Percentiles rank a stretch among this genome's conserved stretches.
Conservation (phyloP, 2,888 invertebrate species). For the Drosophila atripex region DNA sequence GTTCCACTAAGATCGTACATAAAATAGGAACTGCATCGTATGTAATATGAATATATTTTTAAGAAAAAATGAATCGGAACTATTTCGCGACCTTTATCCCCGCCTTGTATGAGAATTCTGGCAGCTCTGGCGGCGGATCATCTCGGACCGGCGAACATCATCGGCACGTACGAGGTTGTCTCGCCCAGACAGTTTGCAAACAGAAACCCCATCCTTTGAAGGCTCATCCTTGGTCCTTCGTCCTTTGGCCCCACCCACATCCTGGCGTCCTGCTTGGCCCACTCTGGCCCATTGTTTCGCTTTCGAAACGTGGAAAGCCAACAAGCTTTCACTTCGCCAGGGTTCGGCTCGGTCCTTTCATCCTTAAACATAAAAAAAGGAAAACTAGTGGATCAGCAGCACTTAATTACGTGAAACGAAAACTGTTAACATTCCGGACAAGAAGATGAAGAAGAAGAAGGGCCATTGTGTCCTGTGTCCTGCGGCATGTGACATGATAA, state of each 20-base stretch:
- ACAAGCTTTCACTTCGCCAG: slow-evolving; percentile 59
- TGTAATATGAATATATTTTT: too few species aligned
- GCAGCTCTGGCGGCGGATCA: slow-evolving; percentile 1
- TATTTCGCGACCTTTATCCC: too few species aligned
- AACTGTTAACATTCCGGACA: slow-evolving; percentile 71
- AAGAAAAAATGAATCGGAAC: too few species aligned
- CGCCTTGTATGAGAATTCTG: background rate
- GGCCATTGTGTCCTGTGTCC: slow-evolving; percentile 54
- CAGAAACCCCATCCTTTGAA: slow-evolving; percentile 28
- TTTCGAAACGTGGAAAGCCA: slow-evolving; percentile 30
- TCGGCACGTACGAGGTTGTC: slow-evolving; percentile 67
- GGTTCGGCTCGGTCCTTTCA: slow-evolving; percentile 8
- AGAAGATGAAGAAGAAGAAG: background rate
- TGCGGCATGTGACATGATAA: slow-evolving; percentile 72
- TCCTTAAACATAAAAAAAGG: slow-evolving; percentile 5
- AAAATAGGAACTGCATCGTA: too few species aligned
- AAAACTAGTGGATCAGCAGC: slow-evolving; percentile 77
- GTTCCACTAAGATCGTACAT: too few species aligned
- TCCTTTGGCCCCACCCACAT: background rate
- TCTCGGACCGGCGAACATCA: slow-evolving; percentile 30
- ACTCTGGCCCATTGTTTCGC: slow-evolving; percentile 36
- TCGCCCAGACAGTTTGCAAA: slow-evolving; percentile 79
- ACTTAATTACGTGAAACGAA: slow-evolving; percentile 79
- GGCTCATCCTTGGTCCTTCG: background rate
- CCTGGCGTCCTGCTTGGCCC: background rate